Evolutionary conservation across 2,113 vertebrate species (phyloP).

Genomic region (Marmota flaviventris): DNA sequence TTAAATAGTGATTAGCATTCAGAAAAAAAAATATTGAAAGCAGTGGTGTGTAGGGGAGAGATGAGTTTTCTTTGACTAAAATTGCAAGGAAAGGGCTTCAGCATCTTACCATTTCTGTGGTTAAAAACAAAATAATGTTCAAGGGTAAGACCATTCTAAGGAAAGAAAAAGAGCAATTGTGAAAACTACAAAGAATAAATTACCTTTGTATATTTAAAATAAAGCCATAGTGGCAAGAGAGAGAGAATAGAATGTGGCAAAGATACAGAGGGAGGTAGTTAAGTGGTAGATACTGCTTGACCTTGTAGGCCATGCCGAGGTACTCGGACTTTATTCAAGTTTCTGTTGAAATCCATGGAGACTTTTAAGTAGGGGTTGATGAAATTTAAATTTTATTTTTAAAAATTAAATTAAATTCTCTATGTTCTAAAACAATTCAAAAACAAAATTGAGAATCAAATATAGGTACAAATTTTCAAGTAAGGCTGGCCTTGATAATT

Average conservation of each 20-base stretch:
- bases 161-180: background rate
- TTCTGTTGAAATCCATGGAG: background rate
- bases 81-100: background rate
- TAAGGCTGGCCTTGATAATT: background rate
- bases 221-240: background rate
- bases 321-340: background rate
- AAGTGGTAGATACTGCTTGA: background rate
- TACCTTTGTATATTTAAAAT: background rate
- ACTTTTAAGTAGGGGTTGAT: background rate
- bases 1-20: background rate
- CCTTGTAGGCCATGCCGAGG: background rate
- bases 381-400: constrained; percentile 8
- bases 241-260: background rate
- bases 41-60: background rate
- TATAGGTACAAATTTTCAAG: background rate
- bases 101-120: background rate
- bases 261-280: background rate
- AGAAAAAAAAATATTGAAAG: background rate
- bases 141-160: background rate
- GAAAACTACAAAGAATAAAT: background rate
- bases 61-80: background rate
- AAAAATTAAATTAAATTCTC: background rate
- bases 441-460: background rate
- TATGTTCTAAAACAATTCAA: constrained; percentile 5
- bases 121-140: background rate